Evolutionary conservation across 2,888 invertebrate genomes (phyloP), one percentile per base, ranked within the genome.

Genomic region (Polyommatus iphigenia): DNA sequence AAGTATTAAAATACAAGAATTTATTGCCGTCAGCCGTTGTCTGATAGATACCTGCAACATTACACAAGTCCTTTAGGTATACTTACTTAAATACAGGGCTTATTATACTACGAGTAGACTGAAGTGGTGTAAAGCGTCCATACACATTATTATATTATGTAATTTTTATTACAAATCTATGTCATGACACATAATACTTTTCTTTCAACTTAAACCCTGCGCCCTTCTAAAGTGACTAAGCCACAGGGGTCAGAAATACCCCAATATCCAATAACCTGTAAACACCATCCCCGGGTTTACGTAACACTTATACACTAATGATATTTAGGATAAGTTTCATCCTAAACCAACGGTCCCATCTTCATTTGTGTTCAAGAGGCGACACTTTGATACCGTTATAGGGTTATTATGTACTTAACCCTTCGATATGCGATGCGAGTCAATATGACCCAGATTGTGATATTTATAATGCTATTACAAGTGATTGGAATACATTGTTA

Each of bases 261-360:
- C 54, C 67, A 67, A 18, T 67, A 67, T 62, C 67, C 29, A 29
- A 67, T 67, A 32, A 32, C 67, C 67, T 24, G 67, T 67, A 67
- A 67, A 67, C 29, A 18, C 15, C 24, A 32, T 29, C 10, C 1
- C 62, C 15, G 15, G 15, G 67, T 18, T 67, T 67, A 32, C 15
- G 18, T 67, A 29, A 29, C 67, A 67, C 67, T 67, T 67, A 67
- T 67, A 18, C 7, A 15, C 29, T 67, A 67, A 67, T 67, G 67
- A 67, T 67, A 67, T 67, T 67, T 67, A 67, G 29, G 67, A 32
- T 67, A 67, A 67, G 29, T 67, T 67, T 29, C 67, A 67, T 67
- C 67, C 67, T 67, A 67, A 67, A 67, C 67, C 29, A 67, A 67
- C 67, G 15, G 29, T 18, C 67, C 29, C 67, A 18, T 67, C 62